Evolutionary conservation across 2,888 invertebrate genomes (phyloP), one percentile per base, ranked within the genome.

Genomic region (Acanthococcus lagerstroemiae): DNA sequence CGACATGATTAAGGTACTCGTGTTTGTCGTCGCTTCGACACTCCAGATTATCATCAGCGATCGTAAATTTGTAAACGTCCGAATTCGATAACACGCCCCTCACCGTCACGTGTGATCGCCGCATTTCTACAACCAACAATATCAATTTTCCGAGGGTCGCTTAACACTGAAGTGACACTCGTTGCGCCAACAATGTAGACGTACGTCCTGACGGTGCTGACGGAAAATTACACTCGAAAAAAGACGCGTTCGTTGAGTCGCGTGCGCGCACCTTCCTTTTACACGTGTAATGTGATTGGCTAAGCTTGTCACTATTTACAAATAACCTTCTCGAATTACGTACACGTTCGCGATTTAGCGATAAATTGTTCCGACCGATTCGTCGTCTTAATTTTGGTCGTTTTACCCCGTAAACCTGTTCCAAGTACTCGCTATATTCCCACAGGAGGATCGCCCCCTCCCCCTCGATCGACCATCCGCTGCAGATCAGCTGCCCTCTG

Each of bases 261-360:
- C 61, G 61, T 61, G 61, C 52, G 25, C 48, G 17, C 52, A 21
- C 48, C 52, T 50, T 48, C 48, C 48, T 60, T 46, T 22, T 52
- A 30, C n/a, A 30, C 61, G 24, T 52, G 52, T 60, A 60, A 48
- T 60, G 19, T 24, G 61, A 61, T 52, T 61, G 61, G 52, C 17
- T n/a, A 61, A 52, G 52, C 21, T 61, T 61, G 61, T 61, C 61
- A 61, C 45, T 45, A 65, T 65, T 56, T 55, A 44, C 46, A 65
- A 56, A 46, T 55, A 45, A 54, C 26, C 46, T 26, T 61, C 25
- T 61, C 30, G 37, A 61, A 30, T 61, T 61, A 61, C 61, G 12
- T n/a, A 48, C 24, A 22, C 21, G 26, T 5, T n/a, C 25, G 9
- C 25, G 55, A 24, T 58, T 58, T 37, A 9, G n/a, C 37, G 37